Evolutionary conservation across 2,113 vertebrate species (phyloP), one percentile per base, ranked within the genome.

Genomic region (Pelmatolapia mariae): DNA sequence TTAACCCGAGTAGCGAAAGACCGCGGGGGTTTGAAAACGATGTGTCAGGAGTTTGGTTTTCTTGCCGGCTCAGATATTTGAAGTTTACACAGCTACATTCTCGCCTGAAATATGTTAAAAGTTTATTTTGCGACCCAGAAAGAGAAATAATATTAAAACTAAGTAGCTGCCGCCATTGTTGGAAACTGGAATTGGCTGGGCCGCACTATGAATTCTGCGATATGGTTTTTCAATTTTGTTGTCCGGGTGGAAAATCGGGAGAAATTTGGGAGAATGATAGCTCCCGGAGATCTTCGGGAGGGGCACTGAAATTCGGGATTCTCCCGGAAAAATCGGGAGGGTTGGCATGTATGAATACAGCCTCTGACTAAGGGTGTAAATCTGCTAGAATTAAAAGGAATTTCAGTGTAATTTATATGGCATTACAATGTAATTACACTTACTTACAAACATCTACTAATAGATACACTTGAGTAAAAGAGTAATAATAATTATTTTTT

Each of bases 1-100:
- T 59, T 59, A 59, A 59, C 57, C 5, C 2, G 15, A 18, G 26
- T 61, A 31, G 8, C 0, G 2, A 59, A 59, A 59, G 26, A 59
- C 26, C 2, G 8, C 0, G 56, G 56, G 57, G 26, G 15, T 61
- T 61, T 61, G 57, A 18, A 61, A 10, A 61, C 1, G 5, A 31
- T 61, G 57, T 61, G 26, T 10, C 5, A 0, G 57, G 26, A 10
- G 56, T 16, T 29, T 29, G 56, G 24, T 59, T 26, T 31, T 61
- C 8, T 61, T 5, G 1, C 15, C 26, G 1, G 57, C 57, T 31
- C 56, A 59, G 26, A 59, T 16, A 29, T 59, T 16, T 29, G 26
- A 59, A 59, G 26, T 31, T 59, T 2, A 59, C 26, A 59, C 26
- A 29, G 56, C 26, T 59, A 29, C 26, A 9, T 59, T 31, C 56